Conservation (phyloP, 1,140 invertebrate species). For the Magallana ariakensis region DNA sequence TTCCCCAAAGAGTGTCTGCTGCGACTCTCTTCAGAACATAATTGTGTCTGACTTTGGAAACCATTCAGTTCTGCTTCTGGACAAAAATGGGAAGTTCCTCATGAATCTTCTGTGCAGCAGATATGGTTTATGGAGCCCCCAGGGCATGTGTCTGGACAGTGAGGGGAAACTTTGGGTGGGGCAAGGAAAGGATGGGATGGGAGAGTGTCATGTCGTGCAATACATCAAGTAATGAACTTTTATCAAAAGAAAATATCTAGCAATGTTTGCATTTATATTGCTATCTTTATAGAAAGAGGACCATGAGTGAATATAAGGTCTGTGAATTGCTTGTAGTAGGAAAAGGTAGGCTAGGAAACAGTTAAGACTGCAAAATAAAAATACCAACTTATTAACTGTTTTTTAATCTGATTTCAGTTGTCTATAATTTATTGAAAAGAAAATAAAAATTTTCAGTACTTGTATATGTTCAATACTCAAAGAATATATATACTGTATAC, state of each 20-base stretch:
- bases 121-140: conserved; percentile 9
- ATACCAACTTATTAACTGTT: too few relatives aligned
- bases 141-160: neutral
- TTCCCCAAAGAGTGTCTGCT: neutral
- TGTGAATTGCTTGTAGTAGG: too few relatives aligned
- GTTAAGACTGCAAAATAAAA: too few relatives aligned
- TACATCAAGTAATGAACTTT: neutral
- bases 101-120: neutral
- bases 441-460: too few relatives aligned
- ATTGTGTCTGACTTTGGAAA: conserved; percentile 32
- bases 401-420: too few relatives aligned
- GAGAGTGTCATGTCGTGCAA: conserved; percentile 1
- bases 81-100: conserved; percentile 18
- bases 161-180: conserved; percentile 30
- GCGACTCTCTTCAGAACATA: neutral
- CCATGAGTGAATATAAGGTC: too few relatives aligned
- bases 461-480: too few relatives aligned
- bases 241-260: neutral
- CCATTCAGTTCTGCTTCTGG: neutral
- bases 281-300: too few relatives aligned
- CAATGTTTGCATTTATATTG: neutral
- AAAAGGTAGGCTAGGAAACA: too few relatives aligned
- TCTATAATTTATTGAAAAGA: too few relatives aligned
- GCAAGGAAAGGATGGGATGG: neutral
- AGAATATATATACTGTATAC: too few relatives aligned